phyloP scores from a whole-genome alignment of 2,113 vertebrate species.

The Tonatia bakeri region DNA sequence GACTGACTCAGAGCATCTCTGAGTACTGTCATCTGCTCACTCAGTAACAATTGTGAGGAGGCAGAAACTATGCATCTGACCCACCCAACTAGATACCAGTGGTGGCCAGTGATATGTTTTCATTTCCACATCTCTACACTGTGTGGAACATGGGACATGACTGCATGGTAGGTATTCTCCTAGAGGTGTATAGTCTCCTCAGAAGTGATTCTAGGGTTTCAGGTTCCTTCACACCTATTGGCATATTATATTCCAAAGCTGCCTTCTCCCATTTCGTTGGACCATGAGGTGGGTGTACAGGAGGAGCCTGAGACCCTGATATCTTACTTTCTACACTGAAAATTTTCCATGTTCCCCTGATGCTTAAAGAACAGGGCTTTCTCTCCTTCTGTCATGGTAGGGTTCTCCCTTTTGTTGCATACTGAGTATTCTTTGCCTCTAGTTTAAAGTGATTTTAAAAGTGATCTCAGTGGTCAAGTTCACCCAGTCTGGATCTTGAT shows the following conservation, averaged over 20 bases:
- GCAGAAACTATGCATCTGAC: neutral
- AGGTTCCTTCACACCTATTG: neutral
- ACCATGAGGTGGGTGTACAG: neutral
- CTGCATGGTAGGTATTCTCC: neutral
- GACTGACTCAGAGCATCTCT: neutral
- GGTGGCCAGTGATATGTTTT: neutral
- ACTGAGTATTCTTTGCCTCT: neutral
- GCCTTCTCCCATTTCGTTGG: neutral
- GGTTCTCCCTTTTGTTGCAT: neutral
- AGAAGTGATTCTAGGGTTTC: neutral
- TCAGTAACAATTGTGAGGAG: neutral
- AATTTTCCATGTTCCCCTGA: neutral
- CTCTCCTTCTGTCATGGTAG: neutral
- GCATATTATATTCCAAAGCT: neutral
- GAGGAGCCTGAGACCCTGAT: neutral
- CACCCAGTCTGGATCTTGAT: neutral
- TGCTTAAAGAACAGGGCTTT: neutral
- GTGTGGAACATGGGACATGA: neutral
- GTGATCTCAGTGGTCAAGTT: neutral
- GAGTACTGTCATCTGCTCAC: neutral
- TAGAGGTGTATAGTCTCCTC: neutral
- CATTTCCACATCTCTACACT: neutral
- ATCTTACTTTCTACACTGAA: neutral
- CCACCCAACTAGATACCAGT: neutral
- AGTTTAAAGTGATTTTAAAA: constrained; percentile 12